Evolutionary conservation across 2,113 vertebrate genomes (phyloP), one percentile per base, ranked within the genome.

Genomic region (Drymodes brunneopygia): DNA sequence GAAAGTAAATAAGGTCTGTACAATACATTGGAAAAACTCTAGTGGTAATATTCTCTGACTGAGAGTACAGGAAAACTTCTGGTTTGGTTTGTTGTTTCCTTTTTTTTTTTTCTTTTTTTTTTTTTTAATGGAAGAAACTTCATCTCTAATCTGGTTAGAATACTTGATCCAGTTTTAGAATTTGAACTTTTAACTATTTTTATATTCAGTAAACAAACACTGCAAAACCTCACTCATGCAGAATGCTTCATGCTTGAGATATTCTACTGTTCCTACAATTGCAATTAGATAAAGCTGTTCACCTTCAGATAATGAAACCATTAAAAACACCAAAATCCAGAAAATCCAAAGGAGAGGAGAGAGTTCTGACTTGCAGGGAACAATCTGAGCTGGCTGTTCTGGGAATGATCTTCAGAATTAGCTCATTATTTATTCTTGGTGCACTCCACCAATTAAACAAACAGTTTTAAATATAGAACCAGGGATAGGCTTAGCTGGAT

Each of bases 371-470:
- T 87, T 95, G 70, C 9, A 25, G 94, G 38, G 81, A 90, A 47
- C 35, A 60, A 86, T 86, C 40, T 5, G 9, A 92, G 84, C 67
- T 95, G 90, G 69, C 75, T 83, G 62, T 80, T 88, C 96, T 96
- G 97, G 92, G 81, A 97, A 72, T 67, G 42, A 75, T 88, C 90
- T 92, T 95, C 86, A 92, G 91, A 87, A 94, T 98, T 96, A 98
- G 94, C 94, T 98, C 97, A 97, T 91, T 95, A 94, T 93, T 97
- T 98, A 97, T 98, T 97, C 97, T 97, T 95, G 96, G 97, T 96
- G 92, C 79, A 12, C 72, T 96, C 95, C 92, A 97, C 96, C 87
- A 96, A 97, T 97, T 94, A 97, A 98, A 97, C 95, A 97, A 98
- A 98, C 94, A 91, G 89, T 28, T 58, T 91, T 95, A 95, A 90